Evolutionary conservation across 2,113 vertebrate genomes (phyloP).

Genomic region (Hippocampus abdominalis): DNA sequence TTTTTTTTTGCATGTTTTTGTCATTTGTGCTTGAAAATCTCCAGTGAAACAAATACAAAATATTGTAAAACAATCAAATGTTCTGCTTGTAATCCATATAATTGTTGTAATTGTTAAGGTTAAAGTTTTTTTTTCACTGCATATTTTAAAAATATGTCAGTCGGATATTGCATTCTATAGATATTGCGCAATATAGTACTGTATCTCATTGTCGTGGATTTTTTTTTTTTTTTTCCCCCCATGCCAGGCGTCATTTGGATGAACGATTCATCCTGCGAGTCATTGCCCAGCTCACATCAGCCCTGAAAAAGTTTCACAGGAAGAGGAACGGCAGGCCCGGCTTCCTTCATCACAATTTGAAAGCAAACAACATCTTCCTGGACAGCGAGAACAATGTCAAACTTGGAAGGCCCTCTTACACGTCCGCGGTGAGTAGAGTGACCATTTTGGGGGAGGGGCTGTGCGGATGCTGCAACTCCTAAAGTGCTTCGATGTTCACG

Average conservation of each 20-base stretch:
- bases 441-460: neutral
- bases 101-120: too few species aligned
- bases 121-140: too few species aligned
- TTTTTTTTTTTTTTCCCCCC: neutral
- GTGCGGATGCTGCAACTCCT: neutral
- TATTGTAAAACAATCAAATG: too few species aligned
- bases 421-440: constrained; percentile 87
- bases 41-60: too few species aligned
- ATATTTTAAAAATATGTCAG: too few species aligned
- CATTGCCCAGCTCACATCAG: constrained; percentile 82
- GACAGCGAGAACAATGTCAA: constrained; percentile 91
- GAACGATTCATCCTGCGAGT: constrained; percentile 86
- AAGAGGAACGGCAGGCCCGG: constrained; percentile 81
- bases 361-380: constrained; percentile 94
- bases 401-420: constrained; percentile 93
- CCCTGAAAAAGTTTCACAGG: constrained; percentile 89
- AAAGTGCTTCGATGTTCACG: neutral
- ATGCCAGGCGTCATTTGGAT: constrained; percentile 81
- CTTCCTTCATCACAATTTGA: constrained; percentile 90
- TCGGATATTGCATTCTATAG: neutral
- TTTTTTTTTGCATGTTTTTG: too few species aligned
- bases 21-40: too few species aligned
- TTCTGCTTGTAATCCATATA: too few species aligned
- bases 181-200: neutral
- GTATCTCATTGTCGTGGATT: neutral